Evolutionary conservation across 2,888 invertebrate species (phyloP), one percentile per base, ranked within the genome.

Genomic region (Bugula neritina): DNA sequence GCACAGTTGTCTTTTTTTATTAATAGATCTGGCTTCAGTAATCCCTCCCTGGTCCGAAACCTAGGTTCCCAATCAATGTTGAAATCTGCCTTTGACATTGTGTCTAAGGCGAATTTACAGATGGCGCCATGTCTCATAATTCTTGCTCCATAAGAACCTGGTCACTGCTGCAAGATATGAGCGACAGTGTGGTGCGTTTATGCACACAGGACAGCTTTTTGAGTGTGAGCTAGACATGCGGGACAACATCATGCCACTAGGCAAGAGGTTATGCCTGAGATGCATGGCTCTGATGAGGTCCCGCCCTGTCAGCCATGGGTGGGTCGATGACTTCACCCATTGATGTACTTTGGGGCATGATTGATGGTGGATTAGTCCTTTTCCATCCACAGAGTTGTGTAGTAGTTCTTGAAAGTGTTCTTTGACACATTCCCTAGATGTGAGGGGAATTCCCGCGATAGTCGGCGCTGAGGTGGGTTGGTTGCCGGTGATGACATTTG

Each of bases 241-340:
- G n/a, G 29, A 13, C 5, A 5, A 5, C 27, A 63, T 34, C 27
- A 63, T 34, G 13, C 63, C 31, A 31, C 29, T 29, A 3, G n/a
- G 63, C 27, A 63, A 29, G 31, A 63, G 63, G 63, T 63, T 63
- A 34, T 29, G 31, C 2, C 31, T 2, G 5, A 63, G 34, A 31
- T 63, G 63, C 5, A 63, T 63, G 31, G 29, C 2, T 25, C 63
- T 2, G 5, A 63, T 63, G 31, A 25, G 31, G 63, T 63, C 63
- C 2, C 31, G 27, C 27, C 63, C 63, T 3, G 63, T 63, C 10
- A 63, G 31, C 27, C 27, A 31, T n/a, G n/a, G n/a, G 10, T 2
- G 5, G 29, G 2, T 21, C 3, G 27, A 29, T 63, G 13, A 31
- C 17, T 10, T 10, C 10, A 29, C 29, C 63, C 63, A 63, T 2